These are phyloP conservation scores for Spea multiplicata DNA, from an alignment of 2,113 vertebrate species.

Conservation along the genomic window DNA sequence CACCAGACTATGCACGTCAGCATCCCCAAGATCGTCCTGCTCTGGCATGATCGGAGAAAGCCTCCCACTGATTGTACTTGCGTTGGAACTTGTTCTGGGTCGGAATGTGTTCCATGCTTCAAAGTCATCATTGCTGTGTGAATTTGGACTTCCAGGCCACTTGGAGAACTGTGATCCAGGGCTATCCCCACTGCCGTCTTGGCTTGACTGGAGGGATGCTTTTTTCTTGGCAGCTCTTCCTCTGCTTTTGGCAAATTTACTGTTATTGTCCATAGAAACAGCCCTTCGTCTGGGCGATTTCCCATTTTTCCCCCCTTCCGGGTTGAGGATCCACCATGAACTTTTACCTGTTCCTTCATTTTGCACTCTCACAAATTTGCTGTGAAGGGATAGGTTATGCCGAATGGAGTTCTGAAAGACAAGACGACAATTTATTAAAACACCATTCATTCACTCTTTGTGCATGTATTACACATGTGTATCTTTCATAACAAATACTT, in stretches of 20 bases:
- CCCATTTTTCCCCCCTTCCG: conserved; percentile 94
- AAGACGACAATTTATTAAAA: neutral
- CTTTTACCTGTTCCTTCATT: conserved; percentile 98
- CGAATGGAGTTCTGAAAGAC: conserved; percentile 89
- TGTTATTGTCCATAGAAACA: conserved; percentile 97
- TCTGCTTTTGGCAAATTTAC: conserved; percentile 94
- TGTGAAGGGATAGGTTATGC: conserved; percentile 95
- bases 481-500: too few species aligned
- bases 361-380: conserved; percentile 94
- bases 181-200: conserved; percentile 87
- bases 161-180: conserved; percentile 89
- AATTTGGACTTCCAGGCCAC: conserved; percentile 95
- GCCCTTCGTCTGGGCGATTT: conserved; percentile 93
- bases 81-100: conserved; percentile 91
- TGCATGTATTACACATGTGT: too few species aligned
- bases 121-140: conserved; percentile 95
- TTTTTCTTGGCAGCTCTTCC: conserved; percentile 97
- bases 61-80: conserved; percentile 90
- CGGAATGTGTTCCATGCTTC: conserved; percentile 93
- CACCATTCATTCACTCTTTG: neutral
- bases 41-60: conserved; percentile 94
- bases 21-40: conserved; percentile 87
- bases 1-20: conserved; percentile 84
- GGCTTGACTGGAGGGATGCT: conserved; percentile 85
- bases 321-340: conserved; percentile 99